A percentile compares a stretch with the other conserved stretches of the same genome.
Evolutionary conservation across 2,888 invertebrate genomes (phyloP).

Genomic region (Pristionchus fissidentatus): DNA sequence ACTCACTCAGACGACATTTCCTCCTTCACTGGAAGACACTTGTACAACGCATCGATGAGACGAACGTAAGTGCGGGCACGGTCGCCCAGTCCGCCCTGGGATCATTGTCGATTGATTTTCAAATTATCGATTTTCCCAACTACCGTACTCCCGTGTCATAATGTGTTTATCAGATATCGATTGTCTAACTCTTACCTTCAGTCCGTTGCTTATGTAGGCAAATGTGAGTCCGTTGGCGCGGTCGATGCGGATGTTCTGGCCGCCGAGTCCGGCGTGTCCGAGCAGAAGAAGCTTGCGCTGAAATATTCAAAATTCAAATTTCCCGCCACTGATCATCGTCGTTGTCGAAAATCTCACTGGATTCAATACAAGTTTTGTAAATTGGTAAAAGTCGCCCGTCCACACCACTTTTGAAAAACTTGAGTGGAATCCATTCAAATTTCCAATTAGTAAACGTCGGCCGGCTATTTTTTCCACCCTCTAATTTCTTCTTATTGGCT

Average conservation of each 20-base stretch:
- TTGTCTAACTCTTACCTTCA: constrained; percentile 65
- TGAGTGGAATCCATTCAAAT: background rate
- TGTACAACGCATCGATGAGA: constrained; percentile 61
- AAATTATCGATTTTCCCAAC: too few relatives aligned
- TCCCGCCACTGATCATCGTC: too few relatives aligned
- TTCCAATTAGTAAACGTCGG: background rate
- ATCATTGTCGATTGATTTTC: too few relatives aligned
- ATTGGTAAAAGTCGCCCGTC: too few relatives aligned
- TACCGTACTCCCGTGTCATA: too few relatives aligned
- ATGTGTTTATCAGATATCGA: too few relatives aligned
- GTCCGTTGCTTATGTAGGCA: constrained; percentile 76
- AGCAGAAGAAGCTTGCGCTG: constrained; percentile 53
- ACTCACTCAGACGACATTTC: constrained; percentile 27
- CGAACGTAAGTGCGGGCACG: constrained; percentile 66
- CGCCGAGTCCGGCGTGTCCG: constrained; percentile 77
- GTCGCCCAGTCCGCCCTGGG: constrained; percentile 66
- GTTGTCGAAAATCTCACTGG: too few relatives aligned
- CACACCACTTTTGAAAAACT: too few relatives aligned
- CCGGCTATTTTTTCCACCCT: too few relatives aligned
- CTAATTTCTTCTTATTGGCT: too few relatives aligned
- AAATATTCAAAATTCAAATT: background rate
- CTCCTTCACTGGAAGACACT: constrained; percentile 18
- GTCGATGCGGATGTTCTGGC: constrained; percentile 76
- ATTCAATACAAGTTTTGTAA: too few relatives aligned
- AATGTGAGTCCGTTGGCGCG: constrained; percentile 75